Evolutionary conservation across 2,113 vertebrate genomes (phyloP), one percentile per base, ranked within the genome.

Genomic region (Corythaeola cristata): DNA sequence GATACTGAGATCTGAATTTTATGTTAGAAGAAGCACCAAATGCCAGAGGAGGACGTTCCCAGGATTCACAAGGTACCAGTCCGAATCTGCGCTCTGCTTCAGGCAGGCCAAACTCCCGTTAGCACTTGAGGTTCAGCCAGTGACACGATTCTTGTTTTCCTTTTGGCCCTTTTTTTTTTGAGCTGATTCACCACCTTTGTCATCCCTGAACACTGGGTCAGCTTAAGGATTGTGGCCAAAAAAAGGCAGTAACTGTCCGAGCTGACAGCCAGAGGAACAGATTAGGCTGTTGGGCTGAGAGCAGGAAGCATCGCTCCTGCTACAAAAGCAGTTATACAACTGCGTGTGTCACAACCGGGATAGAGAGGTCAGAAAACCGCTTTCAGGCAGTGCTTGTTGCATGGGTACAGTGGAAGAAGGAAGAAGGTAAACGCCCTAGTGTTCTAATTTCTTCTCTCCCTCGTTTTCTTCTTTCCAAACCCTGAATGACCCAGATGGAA

Each of bases 141-240:
- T 6, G 3, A 85, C 52, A 58, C 17, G 2, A 37, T 58, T 53
- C 59, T 41, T 62, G 4, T 32, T 91, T 78, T 30, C 19, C 9
- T 62, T 64, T 95, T n/a, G 35, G 28, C 50, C 32, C 21, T 59
- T 73, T 41, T 28, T 58, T 15, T 64, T 67, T 58, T 5, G 13
- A 90, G 86, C 80, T 75, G 93, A 78, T 87, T 85, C 80, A 72
- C 32, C 4, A 3, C 35, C 14, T 75, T 35, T 71, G 33, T 49
- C 66, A 78, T 15, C 33, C 60, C 15, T 0, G 0, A 30, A n/a
- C 45, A 15, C 22, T 0, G 0, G 23, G 41, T 85, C 85, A 73
- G 35, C 24, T 74, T 83, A 69, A 81, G 39, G 58, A 60, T 19
- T 32, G 58, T 55, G n/a, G 50, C 64, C 64, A 78, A 81, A 50